A percentile compares a stretch with the other conserved stretches of the same genome.
Evolutionary conservation across 2,797 vertebrate genomes (phyloP).

Genomic region (Bufotes viridis): DNA sequence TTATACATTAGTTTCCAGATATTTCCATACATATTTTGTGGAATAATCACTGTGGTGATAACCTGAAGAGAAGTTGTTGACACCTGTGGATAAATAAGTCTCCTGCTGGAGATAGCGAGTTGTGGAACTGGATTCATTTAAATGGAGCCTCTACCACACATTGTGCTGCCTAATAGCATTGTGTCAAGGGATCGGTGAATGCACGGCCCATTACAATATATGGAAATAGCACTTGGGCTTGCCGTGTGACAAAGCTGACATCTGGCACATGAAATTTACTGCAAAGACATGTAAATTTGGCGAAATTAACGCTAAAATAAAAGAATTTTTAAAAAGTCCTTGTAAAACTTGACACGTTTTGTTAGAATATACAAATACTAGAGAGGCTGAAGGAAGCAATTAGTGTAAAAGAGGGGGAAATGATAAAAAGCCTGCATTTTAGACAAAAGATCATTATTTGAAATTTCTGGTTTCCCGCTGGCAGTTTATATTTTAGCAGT

Average conservation of each 20-base stretch:
- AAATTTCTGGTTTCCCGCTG: constrained; percentile 9
- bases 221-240: constrained; percentile 32
- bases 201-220: constrained; percentile 26
- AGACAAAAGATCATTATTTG: constrained; percentile 36
- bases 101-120: constrained; percentile 12
- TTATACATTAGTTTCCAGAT: neutral
- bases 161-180: constrained; percentile 42
- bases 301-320: constrained; percentile 19
- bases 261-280: constrained; percentile 52
- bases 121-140: constrained; percentile 9
- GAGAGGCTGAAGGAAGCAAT: neutral
- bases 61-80: neutral
- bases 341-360: constrained; percentile 23
- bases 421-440: neutral
- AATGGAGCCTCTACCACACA: constrained; percentile 33
- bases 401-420: neutral
- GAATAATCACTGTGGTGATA: neutral
- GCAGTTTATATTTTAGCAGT: constrained; percentile 6
- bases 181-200: constrained; percentile 39
- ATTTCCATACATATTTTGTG: constrained; percentile 13
- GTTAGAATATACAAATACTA: neutral
- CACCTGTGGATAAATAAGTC: constrained; percentile 2
- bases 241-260: constrained; percentile 51
- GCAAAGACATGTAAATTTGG: constrained; percentile 57
- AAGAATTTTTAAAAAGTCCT: neutral